Percentiles rank a stretch among this genome's conserved stretches.
These are phyloP conservation scores for Rutilus rutilus DNA, from an alignment of 2,113 vertebrate species.

Conservation along the genomic window DNA sequence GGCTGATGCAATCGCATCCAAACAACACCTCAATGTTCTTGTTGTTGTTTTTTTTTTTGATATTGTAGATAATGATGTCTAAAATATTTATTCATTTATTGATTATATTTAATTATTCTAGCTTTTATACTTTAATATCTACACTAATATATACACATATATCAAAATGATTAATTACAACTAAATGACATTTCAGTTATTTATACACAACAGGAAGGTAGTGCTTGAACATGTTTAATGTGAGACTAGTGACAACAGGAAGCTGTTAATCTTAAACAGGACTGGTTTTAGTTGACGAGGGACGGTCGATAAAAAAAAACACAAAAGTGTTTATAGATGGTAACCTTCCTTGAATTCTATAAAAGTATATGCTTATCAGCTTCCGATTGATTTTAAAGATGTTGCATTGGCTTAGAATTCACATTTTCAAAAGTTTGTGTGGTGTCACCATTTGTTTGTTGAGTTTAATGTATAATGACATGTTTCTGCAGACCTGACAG, in stretches of 20 bases:
- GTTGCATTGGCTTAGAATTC: background rate
- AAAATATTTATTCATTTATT: background rate
- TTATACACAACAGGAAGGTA: background rate
- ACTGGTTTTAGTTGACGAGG: background rate
- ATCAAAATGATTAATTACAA: background rate
- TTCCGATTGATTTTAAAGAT: background rate
- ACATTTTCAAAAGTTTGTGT: background rate
- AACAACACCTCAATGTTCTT: conserved; percentile 40
- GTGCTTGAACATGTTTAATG: too few species aligned
- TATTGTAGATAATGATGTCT: background rate
- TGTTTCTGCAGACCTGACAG: background rate
- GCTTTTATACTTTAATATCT: background rate
- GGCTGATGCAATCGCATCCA: conserved; percentile 47
- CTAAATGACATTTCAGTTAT: background rate
- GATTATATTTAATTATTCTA: background rate
- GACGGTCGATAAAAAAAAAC: background rate
- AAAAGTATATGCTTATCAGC: background rate
- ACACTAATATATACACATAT: too few species aligned
- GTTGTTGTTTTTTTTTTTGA: too few species aligned
- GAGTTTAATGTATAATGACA: background rate
- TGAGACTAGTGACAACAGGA: too few species aligned
- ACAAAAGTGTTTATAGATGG: background rate
- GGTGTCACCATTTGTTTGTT: background rate
- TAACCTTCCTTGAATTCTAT: background rate
- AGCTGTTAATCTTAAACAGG: too few species aligned